Conservation (phyloP, 2,797 vertebrate genomes). For the Mormyrops boulengeri region DNA sequence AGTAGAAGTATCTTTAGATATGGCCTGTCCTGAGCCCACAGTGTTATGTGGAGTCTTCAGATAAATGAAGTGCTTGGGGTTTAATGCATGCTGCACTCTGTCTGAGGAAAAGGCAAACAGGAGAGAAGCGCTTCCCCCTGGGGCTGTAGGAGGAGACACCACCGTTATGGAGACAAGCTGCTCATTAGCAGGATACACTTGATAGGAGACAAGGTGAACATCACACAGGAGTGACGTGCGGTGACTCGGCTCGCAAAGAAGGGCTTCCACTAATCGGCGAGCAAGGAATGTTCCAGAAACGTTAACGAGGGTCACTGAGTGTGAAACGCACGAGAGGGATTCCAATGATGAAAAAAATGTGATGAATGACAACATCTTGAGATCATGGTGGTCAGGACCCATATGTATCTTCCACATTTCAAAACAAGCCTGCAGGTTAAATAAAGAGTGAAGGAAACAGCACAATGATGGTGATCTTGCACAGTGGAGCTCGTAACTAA, state of each 20-base stretch:
- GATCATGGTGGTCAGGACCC: not conserved
- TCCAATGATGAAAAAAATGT: not conserved
- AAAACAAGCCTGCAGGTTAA: not conserved
- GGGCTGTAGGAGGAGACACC: no score
- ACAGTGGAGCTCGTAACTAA: not conserved
- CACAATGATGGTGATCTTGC: not conserved
- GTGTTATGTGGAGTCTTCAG: not conserved
- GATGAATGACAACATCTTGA: not conserved
- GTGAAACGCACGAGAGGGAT: not conserved
- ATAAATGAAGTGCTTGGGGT: not conserved
- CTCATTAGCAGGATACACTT: not conserved
- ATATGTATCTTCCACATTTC: not conserved
- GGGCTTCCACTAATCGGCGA: slow-evolving; percentile 10
- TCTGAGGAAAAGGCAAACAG: not conserved
- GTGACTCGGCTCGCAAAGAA: not conserved
- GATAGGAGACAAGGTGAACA: not conserved
- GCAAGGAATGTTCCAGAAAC: not conserved
- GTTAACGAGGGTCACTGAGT: not conserved
- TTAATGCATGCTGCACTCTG: not conserved
- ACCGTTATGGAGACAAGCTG: not conserved
- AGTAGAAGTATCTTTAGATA: not conserved
- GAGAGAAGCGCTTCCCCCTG: not conserved
- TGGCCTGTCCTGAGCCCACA: not conserved
- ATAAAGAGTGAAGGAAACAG: not conserved
- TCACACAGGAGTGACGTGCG: not conserved